Base-by-base conservation (phyloP, 2,888 invertebrate genomes). In the Cerceris rybyensis region DNA sequence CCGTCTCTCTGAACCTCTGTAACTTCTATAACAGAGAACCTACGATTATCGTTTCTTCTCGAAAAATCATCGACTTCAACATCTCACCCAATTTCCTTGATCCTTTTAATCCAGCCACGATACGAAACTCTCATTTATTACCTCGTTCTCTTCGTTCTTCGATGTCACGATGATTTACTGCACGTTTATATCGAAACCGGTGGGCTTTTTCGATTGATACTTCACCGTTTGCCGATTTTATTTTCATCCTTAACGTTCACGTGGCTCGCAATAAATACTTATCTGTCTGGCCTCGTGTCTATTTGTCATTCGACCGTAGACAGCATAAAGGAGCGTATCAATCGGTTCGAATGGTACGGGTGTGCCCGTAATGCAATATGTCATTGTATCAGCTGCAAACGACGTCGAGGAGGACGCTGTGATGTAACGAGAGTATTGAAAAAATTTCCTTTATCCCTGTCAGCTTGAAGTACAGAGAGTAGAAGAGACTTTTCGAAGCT, bases 361-460 rank as follows among this genome's bases (percentile, higher is more conserved):
- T 55, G 41, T 54, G 13, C 52, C 66, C 1, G 28, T 28, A 28
- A 0, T 9, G 43, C 17, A 39, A 63, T 14, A 49, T 54, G 57
- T 61, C 50, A 14, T 60, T 2, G 55, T 16, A 41, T n/a, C 67
- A 61, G 55, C 43, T 14, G 41, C 49, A 52, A 43, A 4, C 11
- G 46, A 39, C 69, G 58, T 68, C 17, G 41, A 54, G 46, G 50
- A 65, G 43, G 28, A 28, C 28, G 28, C 70, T 55, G 17, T 16
- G 16, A 7, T 50, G 28, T 63, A 13, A 13, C 13, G 9, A 41
- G 46, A 41, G 66, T 59, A 77, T 77, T 54, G 75, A 68, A 43
- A 80, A 67, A 28, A 57, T 49, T 68, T 81, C 68, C 57, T 74
- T 71, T 71, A 76, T 70, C 41, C 55, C 50, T 54, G 70, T 46